phyloP scores from a whole-genome alignment of 2,888 invertebrate genomes.

The Apamea anceps region DNA sequence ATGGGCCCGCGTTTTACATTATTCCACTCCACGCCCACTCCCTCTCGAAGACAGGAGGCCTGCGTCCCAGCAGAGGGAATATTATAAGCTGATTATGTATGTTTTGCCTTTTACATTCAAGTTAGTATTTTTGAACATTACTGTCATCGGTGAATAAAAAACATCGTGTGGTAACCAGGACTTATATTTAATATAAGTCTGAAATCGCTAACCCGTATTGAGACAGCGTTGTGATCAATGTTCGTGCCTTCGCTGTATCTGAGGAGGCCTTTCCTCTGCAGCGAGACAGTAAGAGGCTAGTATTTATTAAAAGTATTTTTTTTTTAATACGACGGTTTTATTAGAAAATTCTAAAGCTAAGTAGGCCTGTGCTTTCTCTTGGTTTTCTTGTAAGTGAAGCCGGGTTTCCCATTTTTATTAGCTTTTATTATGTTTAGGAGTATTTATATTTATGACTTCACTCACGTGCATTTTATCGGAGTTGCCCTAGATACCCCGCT shows the following conservation, averaged over 20 bases:
- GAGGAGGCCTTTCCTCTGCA: neutral
- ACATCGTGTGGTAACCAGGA: neutral
- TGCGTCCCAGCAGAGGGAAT: too few species aligned
- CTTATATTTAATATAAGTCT: neutral
- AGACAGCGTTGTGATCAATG: neutral
- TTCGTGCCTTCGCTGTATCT: too few species aligned
- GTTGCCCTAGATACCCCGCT: conserved; percentile 22
- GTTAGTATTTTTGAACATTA: neutral
- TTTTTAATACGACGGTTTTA: neutral
- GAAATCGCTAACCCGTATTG: neutral
- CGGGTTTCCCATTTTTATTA: conserved; percentile 32
- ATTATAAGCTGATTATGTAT: neutral
- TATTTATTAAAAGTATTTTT: neutral
- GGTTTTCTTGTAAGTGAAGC: conserved; percentile 10
- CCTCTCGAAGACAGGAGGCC: too few species aligned
- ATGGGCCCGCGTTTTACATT: neutral
- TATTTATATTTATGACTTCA: conserved; percentile 36
- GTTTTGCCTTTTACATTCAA: neutral
- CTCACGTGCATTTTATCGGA: conserved; percentile 35
- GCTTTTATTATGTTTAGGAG: conserved; percentile 32
- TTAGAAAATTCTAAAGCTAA: neutral
- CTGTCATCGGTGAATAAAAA: neutral
- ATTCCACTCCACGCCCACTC: neutral
- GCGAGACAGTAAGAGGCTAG: neutral
- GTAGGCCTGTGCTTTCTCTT: neutral